phyloP scores from a whole-genome alignment of 2,888 invertebrate species.

The Trichogramma evanescens region DNA sequence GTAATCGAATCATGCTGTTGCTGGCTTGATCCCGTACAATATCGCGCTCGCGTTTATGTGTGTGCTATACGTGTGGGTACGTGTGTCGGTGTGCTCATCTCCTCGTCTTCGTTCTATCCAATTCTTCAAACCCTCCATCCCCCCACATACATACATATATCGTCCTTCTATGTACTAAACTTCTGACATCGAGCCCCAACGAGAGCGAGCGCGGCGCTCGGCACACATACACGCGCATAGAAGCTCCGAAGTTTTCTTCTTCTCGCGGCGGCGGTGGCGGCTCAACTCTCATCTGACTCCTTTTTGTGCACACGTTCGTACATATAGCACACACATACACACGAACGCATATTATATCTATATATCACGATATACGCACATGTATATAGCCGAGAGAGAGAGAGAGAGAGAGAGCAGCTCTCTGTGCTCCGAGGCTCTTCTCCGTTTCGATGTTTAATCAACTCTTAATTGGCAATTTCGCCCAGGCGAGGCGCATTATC shows the following conservation, averaged over 20 bases:
- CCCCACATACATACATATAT: background rate
- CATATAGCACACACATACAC: no score
- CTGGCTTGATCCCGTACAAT: no score
- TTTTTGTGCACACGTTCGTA: background rate
- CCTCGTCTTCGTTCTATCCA: background rate
- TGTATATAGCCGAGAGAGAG: no score
- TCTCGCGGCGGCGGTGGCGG: background rate
- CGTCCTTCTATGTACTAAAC: no score
- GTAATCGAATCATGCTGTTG: slow-evolving; percentile 16
- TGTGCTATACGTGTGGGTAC: background rate
- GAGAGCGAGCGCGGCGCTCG: no score
- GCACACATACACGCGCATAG: no score
- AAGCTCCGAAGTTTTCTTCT: background rate
- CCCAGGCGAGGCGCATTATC: background rate
- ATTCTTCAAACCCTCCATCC: background rate
- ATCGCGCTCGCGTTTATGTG: background rate
- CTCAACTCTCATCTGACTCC: background rate
- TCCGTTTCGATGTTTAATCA: slow-evolving; percentile 9
- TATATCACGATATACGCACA: no score
- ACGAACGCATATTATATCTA: no score
- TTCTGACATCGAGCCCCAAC: no score
- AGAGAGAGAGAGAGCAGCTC: no score
- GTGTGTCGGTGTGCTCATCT: background rate
- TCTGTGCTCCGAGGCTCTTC: no score
- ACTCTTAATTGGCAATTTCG: slow-evolving; percentile 19